These are phyloP conservation scores for Amphiura filiformis DNA, from an alignment of 35 echinoderm and acorn worm genomes.

Conservation along the genomic window DNA sequence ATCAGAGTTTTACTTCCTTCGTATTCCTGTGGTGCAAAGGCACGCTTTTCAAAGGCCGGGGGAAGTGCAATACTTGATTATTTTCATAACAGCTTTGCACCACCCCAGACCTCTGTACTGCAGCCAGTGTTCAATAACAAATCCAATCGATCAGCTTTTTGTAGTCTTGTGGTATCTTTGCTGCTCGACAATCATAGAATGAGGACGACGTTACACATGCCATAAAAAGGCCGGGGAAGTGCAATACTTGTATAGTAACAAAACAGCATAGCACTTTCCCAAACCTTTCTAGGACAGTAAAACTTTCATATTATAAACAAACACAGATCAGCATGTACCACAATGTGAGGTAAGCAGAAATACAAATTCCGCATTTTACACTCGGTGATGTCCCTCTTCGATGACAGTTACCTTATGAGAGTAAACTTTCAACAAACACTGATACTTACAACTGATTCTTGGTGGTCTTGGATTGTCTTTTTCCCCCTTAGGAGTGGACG, in stretches of 20 bases:
- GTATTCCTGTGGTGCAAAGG: too few relatives aligned
- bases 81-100: conserved; percentile 53
- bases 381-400: too few relatives aligned
- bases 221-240: conserved; percentile 38
- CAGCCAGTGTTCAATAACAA: conserved; percentile 14
- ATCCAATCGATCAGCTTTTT: background rate
- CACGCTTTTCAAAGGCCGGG: conserved; percentile 58
- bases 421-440: background rate
- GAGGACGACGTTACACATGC: background rate
- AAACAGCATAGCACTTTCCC: conserved; percentile 29
- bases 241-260: conserved; percentile 39
- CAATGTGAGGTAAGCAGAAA: too few relatives aligned
- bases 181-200: background rate
- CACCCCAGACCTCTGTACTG: conserved; percentile 52
- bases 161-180: background rate
- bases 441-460: conserved; percentile 60
- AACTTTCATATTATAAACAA: too few relatives aligned
- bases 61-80: conserved; percentile 71
- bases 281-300: conserved; percentile 13
- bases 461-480: background rate
- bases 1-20: too few relatives aligned
- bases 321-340: too few relatives aligned
- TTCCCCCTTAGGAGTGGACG: conserved; percentile 71
- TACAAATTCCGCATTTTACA: too few relatives aligned
- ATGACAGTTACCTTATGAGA: too few relatives aligned